Evolutionary conservation across 2,888 invertebrate species (phyloP).

Genomic region (Catocala fraxini): DNA sequence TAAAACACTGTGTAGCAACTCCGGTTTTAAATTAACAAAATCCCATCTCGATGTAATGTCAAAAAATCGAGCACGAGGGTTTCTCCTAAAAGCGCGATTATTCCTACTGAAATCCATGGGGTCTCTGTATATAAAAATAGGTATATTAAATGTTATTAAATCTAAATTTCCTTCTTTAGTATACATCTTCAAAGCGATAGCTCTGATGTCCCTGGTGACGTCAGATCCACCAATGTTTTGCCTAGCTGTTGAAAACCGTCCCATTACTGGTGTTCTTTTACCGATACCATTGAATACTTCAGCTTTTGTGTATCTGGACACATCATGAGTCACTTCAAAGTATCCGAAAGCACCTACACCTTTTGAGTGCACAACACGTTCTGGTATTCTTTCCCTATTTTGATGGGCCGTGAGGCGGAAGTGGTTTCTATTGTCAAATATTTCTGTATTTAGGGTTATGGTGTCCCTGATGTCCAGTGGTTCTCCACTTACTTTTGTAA

Average conservation of each 20-base stretch:
- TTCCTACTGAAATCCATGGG: conserved; percentile 91
- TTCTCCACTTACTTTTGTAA: conserved; percentile 28
- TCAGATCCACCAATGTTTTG: conserved; percentile 95
- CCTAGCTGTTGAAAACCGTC: conserved; percentile 92
- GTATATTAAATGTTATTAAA: conserved; percentile 94
- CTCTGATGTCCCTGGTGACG: conserved; percentile 89
- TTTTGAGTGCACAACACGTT: conserved; percentile 97
- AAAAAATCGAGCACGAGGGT: background rate
- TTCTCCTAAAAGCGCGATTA: background rate
- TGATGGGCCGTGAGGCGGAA: conserved; percentile 32
- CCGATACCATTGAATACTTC: conserved; percentile 92
- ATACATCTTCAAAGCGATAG: conserved; percentile 94
- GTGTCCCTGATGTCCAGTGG: conserved; percentile 87
- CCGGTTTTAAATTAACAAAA: background rate
- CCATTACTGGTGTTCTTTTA: conserved; percentile 91
- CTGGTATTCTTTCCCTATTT: conserved; percentile 93
- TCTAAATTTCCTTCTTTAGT: conserved; percentile 96
- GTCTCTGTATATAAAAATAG: conserved; percentile 95
- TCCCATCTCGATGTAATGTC: background rate
- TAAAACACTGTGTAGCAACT: background rate
- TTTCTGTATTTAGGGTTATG: conserved; percentile 81
- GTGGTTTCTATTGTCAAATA: conserved; percentile 90
- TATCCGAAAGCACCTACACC: conserved; percentile 95
- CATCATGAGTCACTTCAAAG: conserved; percentile 94
- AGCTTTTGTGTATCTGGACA: conserved; percentile 91